phyloP scores from a whole-genome alignment of 2,113 vertebrate genomes.

The Gorsachius goisagi region DNA sequence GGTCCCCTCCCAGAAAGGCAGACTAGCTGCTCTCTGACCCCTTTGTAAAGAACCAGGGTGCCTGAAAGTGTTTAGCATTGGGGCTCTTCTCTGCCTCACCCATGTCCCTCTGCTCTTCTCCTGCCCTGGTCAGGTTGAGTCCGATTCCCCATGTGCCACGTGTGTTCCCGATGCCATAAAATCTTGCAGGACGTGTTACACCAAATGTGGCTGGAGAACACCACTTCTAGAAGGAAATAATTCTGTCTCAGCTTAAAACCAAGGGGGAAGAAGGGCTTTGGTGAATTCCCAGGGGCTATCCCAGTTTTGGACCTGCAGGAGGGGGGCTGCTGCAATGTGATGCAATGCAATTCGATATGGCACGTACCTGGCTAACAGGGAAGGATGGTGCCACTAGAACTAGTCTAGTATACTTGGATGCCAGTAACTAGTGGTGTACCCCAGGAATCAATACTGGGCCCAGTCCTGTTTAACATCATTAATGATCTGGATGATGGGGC shows the following conservation, averaged over 20 bases:
- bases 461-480: not conserved
- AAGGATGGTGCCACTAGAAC: not conserved
- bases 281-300: not conserved
- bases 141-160: fast-evolving
- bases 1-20: not conserved
- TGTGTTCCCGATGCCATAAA: not conserved
- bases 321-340: not conserved
- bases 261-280: not conserved
- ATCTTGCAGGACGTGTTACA: not conserved
- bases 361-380: not conserved
- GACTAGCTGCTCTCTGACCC: not conserved
- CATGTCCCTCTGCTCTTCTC: not conserved
- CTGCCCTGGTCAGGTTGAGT: not conserved
- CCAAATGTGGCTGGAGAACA: not conserved
- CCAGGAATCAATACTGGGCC: not conserved
- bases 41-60: not conserved
- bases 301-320: not conserved
- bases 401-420: not conserved
- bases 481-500: not conserved
- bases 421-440: not conserved
- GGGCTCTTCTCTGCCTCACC: not conserved
- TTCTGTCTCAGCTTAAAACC: not conserved
- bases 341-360: fast-evolving
- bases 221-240: not conserved
- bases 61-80: not conserved